phyloP scores from a whole-genome alignment of 1,140 invertebrate genomes.

The Protaetia brevitarsis region DNA sequence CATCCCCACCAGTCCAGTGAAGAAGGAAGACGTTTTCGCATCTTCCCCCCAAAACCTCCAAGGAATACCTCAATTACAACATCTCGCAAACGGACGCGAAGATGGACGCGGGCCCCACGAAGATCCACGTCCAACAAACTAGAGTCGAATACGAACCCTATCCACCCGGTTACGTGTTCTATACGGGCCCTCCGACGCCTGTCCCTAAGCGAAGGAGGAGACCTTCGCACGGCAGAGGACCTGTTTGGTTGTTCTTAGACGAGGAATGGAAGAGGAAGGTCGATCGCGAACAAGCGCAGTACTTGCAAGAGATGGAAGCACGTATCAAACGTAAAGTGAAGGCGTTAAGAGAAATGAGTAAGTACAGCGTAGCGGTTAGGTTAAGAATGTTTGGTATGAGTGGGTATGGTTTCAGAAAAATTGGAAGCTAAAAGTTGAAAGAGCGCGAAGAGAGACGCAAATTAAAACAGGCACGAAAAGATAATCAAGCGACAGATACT shows the following conservation, averaged over 20 bases:
- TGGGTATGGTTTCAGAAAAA: background rate
- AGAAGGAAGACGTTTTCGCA: slow-evolving; percentile 29
- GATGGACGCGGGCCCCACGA: slow-evolving; percentile 34
- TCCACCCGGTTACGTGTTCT: slow-evolving; percentile 22
- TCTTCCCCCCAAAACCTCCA: slow-evolving; percentile 27
- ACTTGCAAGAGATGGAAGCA: slow-evolving; percentile 24
- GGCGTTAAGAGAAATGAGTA: background rate
- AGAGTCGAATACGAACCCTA: slow-evolving; percentile 33
- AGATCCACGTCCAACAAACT: slow-evolving; percentile 36
- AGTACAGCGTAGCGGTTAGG: background rate
- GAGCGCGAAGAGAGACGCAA: too few species aligned
- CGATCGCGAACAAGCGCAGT: slow-evolving; percentile 26
- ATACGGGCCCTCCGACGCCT: slow-evolving; percentile 9
- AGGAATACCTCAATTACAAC: slow-evolving; percentile 35
- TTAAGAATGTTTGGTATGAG: background rate
- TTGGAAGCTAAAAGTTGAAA: too few species aligned
- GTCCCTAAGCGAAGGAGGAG: slow-evolving; percentile 19
- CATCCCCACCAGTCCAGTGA: slow-evolving; percentile 24
- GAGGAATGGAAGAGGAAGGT: slow-evolving; percentile 33
- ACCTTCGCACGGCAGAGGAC: slow-evolving; percentile 31
- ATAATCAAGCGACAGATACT: too few species aligned
- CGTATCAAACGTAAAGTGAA: background rate
- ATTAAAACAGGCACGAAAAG: too few species aligned
- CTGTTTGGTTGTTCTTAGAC: slow-evolving; percentile 37
- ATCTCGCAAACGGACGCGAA: slow-evolving; percentile 40